Percentiles rank a stretch among this genome's conserved stretches.
Evolutionary conservation across 2,888 invertebrate genomes (phyloP).

Genomic region (Drosophila sordidula): DNA sequence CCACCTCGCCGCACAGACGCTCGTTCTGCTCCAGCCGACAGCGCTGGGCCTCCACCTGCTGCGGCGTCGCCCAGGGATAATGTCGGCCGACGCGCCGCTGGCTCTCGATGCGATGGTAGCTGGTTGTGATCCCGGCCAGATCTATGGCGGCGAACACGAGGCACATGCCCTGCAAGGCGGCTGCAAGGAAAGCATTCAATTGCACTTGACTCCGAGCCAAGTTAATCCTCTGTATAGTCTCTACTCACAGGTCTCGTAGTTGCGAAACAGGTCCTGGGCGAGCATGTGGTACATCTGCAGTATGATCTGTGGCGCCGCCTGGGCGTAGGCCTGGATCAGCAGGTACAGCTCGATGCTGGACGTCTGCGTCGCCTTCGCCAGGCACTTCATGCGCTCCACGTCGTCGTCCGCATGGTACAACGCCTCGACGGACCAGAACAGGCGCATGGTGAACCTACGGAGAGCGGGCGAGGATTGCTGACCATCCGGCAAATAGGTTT

Average conservation of each 20-base stretch:
- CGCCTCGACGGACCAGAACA: constrained; percentile 92
- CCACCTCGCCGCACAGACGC: constrained; percentile 67
- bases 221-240: not conserved
- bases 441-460: constrained; percentile 88
- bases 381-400: constrained; percentile 87
- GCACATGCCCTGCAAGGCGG: constrained; percentile 88
- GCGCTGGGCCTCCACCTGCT: constrained; percentile 77
- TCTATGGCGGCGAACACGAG: constrained; percentile 89
- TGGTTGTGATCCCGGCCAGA: constrained; percentile 89
- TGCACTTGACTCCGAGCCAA: not conserved
- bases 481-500: not conserved
- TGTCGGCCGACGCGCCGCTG: constrained; percentile 90
- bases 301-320: constrained; percentile 90
- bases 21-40: constrained; percentile 69
- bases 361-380: constrained; percentile 87
- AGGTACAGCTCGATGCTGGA: constrained; percentile 91
- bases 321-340: constrained; percentile 91
- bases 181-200: constrained; percentile 85
- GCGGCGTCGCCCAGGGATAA: constrained; percentile 89
- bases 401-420: constrained; percentile 87
- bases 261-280: constrained; percentile 86
- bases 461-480: not conserved
- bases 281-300: constrained; percentile 89
- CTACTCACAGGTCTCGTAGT: constrained; percentile 88
- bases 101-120: constrained; percentile 91